Conservation (phyloP, 2,113 vertebrate species). For the Falcunculus frontatus region DNA sequence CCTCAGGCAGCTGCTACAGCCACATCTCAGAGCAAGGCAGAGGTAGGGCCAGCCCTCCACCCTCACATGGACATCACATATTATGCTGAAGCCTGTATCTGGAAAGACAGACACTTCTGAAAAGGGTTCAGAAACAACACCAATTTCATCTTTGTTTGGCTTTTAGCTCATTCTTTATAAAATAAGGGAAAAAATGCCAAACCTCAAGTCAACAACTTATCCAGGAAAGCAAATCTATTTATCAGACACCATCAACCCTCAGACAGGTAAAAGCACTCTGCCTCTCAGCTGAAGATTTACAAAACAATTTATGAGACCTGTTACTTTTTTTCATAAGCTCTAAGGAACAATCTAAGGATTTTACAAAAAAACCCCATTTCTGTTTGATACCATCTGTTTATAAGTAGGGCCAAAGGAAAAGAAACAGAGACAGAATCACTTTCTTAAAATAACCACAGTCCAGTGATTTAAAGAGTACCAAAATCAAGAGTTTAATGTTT, state of each 20-base stretch:
- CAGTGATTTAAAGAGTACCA: neutral
- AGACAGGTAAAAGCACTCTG: neutral
- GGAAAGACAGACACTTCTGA: neutral
- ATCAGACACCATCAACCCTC: neutral
- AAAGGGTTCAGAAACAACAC: neutral
- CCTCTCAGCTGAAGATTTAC: neutral
- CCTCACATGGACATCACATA: neutral
- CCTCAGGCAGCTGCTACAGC: neutral
- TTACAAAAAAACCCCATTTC: neutral
- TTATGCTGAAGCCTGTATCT: neutral
- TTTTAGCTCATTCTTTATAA: neutral
- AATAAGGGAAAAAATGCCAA: neutral
- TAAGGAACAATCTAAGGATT: neutral
- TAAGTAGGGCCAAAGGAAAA: neutral
- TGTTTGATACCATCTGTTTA: neutral
- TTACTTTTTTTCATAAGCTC: neutral
- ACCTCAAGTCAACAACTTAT: neutral
- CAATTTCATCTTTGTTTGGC: neutral
- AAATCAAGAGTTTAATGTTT: neutral
- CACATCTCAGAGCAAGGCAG: neutral
- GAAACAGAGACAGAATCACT: rapidly evolving
- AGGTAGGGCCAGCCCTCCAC: neutral
- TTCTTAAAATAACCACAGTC: neutral
- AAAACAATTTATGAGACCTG: neutral
- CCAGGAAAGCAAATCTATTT: neutral